Conservation (phyloP, 2,888 invertebrate species). For the Macaria liturata region DNA sequence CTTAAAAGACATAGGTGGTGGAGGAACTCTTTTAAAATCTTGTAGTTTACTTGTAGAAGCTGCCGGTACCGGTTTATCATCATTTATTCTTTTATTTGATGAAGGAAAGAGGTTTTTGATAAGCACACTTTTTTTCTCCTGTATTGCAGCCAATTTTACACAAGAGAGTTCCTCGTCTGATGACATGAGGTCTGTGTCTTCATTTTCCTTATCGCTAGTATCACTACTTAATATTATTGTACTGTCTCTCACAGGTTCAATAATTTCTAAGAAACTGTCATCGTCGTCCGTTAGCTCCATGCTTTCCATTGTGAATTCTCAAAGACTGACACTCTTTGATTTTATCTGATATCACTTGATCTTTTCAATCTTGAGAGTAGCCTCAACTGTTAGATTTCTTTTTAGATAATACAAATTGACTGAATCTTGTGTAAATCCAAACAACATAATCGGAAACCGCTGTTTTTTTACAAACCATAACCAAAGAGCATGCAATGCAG, state of each 20-base stretch:
- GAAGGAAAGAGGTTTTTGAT: slow-evolving; percentile 28
- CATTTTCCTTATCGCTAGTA: slow-evolving; percentile 27
- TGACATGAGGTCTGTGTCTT: slow-evolving; percentile 8
- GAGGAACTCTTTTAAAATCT: slow-evolving; percentile 3
- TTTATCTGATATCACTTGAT: no score
- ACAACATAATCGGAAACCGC: no score
- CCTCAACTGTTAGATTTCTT: no score
- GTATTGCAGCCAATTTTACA: slow-evolving; percentile 18
- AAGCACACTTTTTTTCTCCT: slow-evolving; percentile 21
- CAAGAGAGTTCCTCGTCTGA: slow-evolving; percentile 33
- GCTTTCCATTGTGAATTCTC: slow-evolving; percentile 10
- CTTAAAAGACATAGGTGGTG: slow-evolving; percentile 17
- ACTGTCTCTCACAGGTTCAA: neutral
- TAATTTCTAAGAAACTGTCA: slow-evolving; percentile 26
- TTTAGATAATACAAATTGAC: no score
- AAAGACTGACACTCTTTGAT: no score
- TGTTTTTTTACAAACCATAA: no score
- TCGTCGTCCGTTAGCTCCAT: slow-evolving; percentile 25
- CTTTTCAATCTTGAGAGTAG: no score
- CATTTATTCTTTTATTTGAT: slow-evolving; percentile 2
- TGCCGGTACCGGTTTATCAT: neutral
- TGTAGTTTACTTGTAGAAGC: slow-evolving; percentile 3
- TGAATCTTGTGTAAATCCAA: no score
- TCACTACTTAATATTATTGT: slow-evolving; percentile 26
- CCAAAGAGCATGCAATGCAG: no score